These are phyloP conservation scores for Actinia equina DNA, from an alignment of 64 coral and sea anemone species.

Conservation along the genomic window DNA sequence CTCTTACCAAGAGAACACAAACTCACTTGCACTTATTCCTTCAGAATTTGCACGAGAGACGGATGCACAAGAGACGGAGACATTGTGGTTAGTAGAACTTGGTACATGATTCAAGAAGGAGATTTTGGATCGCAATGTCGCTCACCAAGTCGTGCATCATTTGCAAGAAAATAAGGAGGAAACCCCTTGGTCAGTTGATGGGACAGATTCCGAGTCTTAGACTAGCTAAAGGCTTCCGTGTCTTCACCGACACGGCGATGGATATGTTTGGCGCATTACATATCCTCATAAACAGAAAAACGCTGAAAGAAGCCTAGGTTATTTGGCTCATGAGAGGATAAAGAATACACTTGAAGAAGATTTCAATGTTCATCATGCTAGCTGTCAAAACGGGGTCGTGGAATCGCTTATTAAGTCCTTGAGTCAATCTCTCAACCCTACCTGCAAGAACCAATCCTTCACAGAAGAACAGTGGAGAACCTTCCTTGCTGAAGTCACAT, in stretches of 20 bases:
- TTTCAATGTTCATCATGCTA: not conserved
- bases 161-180: constrained; percentile 33
- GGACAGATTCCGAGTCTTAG: constrained; percentile 61
- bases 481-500: constrained; percentile 26
- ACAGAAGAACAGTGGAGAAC: constrained; percentile 35
- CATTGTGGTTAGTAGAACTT: constrained; percentile 46
- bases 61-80: not conserved
- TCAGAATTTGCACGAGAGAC: constrained; percentile 22
- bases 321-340: constrained; percentile 17
- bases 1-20: constrained; percentile 26
- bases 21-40: constrained; percentile 19
- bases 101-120: constrained; percentile 49
- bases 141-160: constrained; percentile 30
- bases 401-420: constrained; percentile 37
- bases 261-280: constrained; percentile 58
- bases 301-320: constrained; percentile 53
- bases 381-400: constrained; percentile 13
- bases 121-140: constrained; percentile 39
- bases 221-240: constrained; percentile 25
- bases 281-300: constrained; percentile 37
- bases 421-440: constrained; percentile 14
- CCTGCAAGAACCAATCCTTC: constrained; percentile 26
- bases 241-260: constrained; percentile 51
- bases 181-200: constrained; percentile 46
- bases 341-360: not conserved